Evolutionary conservation across 2,113 vertebrate genomes (phyloP).

Genomic region (Chascanopsetta lugubris): DNA sequence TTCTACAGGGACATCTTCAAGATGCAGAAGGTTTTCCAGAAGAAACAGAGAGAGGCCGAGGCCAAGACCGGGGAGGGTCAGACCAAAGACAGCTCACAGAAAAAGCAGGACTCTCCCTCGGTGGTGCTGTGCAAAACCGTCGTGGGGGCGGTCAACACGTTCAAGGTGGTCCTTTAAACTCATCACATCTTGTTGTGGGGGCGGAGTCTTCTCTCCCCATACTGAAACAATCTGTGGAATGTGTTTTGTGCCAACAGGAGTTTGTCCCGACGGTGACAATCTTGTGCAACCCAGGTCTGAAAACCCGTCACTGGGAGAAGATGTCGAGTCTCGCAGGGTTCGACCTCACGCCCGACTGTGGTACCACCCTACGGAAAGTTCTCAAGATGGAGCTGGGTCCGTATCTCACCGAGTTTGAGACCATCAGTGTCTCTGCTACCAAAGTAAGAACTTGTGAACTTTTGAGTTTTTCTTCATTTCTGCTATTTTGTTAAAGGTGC

Average conservation of each 20-base stretch:
- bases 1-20: constrained; percentile 89
- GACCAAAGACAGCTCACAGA: not conserved
- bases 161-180: constrained; percentile 83
- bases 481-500: not conserved
- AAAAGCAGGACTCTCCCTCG: constrained; percentile 51
- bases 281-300: constrained; percentile 91
- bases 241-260: constrained; percentile 79
- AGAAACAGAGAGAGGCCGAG: constrained; percentile 84
- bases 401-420: constrained; percentile 87
- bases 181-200: not conserved
- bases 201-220: not conserved
- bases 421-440: constrained; percentile 88
- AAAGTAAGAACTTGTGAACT: constrained; percentile 87
- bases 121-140: constrained; percentile 82
- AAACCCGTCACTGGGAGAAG: constrained; percentile 90
- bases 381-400: constrained; percentile 87
- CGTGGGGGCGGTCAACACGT: constrained; percentile 88
- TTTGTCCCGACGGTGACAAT: constrained; percentile 86
- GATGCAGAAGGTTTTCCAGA: constrained; percentile 87
- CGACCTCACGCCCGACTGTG: constrained; percentile 90
- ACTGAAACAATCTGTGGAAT: constrained; percentile 6
- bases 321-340: constrained; percentile 88
- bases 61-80: constrained; percentile 67
- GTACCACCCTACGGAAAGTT: constrained; percentile 90
- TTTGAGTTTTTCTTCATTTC: not conserved